Evolutionary conservation across 2,797 vertebrate species (phyloP), one percentile per base, ranked within the genome.

Genomic region (Eptatretus atami): DNA sequence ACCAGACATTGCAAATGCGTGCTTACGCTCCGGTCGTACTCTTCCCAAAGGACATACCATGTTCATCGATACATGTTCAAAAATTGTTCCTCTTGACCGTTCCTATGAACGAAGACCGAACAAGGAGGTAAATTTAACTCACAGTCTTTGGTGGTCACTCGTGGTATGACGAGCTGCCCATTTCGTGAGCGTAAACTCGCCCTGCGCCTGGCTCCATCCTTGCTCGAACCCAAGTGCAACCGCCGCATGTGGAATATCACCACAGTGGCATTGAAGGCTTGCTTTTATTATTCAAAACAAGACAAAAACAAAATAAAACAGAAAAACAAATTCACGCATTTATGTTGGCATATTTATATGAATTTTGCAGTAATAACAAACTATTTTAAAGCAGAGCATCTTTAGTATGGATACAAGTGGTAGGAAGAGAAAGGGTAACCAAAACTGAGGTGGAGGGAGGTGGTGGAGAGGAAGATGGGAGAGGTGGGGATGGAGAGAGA

Each of bases 241-340:
- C 78, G 81, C 69, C 87, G 76, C 90, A 96, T 96, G 75, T 95
- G 90, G 64, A 88, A 77, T 54, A 94, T 81, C 71, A 96, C 88
- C 0, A 82, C 90, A 1, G 90, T 95, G 73, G 88, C 90, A 0
- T 96, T 96, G 75, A 96, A 96, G 1, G 90, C 90, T 93, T 93
- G 90, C 90, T 96, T 75, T 63, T 68, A 24, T 10, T 19, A 15
- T 15, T 15, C 9, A 9, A 15, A 44, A 1, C 15, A 15, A 44
- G 15, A 44, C 15, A 19, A 44, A 19, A 24, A n/a, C 57, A 24
- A n/a, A 44, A 44, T 19, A 19, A 19, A 19, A 3, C 9, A 15
- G 13, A 15, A 1, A 68, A 60, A 67, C 68, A 0, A 0, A 4
- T 13, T 24, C 25, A 13, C 15, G 8, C 64, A 13, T 19, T 44